Conservation (phyloP, 2,113 vertebrate genomes). For the Tachuris rubrigastra region DNA sequence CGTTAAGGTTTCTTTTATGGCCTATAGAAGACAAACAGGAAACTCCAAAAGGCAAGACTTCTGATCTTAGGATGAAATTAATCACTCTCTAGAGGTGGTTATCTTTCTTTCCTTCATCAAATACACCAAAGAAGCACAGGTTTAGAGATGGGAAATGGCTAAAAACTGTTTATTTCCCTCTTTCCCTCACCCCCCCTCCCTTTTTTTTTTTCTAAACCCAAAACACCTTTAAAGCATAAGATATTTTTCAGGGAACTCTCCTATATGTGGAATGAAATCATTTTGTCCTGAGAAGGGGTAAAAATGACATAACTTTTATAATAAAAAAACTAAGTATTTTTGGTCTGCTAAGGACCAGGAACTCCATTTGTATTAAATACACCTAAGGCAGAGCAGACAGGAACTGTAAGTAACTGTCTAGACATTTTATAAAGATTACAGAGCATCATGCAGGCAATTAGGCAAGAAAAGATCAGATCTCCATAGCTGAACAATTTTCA, state of each 20-base stretch:
- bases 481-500: slow-evolving; percentile 58
- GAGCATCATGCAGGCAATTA: background rate
- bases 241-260: background rate
- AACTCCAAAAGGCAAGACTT: background rate
- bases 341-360: background rate
- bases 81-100: background rate
- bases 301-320: background rate
- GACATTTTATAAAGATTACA: background rate
- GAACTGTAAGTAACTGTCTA: background rate
- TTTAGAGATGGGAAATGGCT: background rate
- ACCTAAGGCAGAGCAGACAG: background rate
- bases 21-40: background rate
- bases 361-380: background rate
- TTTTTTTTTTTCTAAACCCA: background rate
- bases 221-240: background rate
- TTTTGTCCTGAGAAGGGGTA: background rate
- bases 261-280: background rate
- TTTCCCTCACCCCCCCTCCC: too few species aligned
- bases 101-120: background rate
- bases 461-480: background rate
- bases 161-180: background rate
- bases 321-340: background rate
- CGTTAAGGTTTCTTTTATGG: background rate
- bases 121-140: background rate
- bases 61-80: background rate